Evolutionary conservation across 2,797 vertebrate species (phyloP).

Genomic region (Jordanella pulchra): DNA sequence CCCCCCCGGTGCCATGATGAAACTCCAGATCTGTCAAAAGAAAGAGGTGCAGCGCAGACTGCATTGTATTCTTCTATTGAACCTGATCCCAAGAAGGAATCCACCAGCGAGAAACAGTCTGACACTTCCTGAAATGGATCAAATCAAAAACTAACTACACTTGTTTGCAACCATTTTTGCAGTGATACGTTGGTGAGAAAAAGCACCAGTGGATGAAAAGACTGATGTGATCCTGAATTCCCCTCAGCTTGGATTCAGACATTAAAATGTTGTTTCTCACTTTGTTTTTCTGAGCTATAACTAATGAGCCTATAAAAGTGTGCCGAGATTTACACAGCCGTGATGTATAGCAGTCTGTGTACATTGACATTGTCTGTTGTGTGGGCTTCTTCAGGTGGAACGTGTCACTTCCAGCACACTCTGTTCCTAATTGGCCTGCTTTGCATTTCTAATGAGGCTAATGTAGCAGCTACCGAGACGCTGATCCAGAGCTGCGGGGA

Average conservation of each 20-base stretch:
- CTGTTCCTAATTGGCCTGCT: constrained; percentile 72
- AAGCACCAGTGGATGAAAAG: constrained; percentile 15
- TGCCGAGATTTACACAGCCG: constrained; percentile 21
- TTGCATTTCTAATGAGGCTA: constrained; percentile 78
- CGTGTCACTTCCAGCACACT: constrained; percentile 71
- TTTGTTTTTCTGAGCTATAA: not conserved
- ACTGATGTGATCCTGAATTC: constrained; percentile 20
- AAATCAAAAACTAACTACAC: constrained; percentile 42
- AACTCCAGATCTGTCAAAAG: constrained; percentile 20
- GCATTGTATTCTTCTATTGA: constrained; percentile 19
- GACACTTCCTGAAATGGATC: constrained; percentile 46
- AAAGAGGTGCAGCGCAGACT: constrained; percentile 15
- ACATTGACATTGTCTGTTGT: constrained; percentile 48
- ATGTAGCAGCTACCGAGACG: constrained; percentile 65
- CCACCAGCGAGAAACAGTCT: constrained; percentile 23
- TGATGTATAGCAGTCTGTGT: constrained; percentile 60
- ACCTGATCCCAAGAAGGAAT: constrained; percentile 5
- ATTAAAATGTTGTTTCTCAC: constrained; percentile 21
- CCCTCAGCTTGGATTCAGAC: constrained; percentile 9
- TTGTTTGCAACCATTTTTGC: constrained; percentile 49
- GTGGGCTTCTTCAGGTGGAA: constrained; percentile 73
- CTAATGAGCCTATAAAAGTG: constrained; percentile 52
- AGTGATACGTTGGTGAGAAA: constrained; percentile 38
- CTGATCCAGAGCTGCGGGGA: constrained; percentile 37
- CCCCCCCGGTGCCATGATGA: constrained; percentile 23